phyloP scores from a whole-genome alignment of 2,113 vertebrate species.

The Cygnus buccinator region DNA sequence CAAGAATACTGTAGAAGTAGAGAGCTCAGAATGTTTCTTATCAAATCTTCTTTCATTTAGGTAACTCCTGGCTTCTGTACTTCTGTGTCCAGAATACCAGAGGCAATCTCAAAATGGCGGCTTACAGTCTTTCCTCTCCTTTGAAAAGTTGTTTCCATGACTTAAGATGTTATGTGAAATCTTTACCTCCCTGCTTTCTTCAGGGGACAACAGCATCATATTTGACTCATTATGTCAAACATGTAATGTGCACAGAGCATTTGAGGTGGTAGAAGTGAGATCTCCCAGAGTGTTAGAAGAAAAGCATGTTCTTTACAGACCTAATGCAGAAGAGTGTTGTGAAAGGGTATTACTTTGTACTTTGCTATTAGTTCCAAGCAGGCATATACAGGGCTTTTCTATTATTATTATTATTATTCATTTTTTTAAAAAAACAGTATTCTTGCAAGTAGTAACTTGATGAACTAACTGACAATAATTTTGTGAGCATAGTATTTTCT shows the following conservation, averaged over 20 bases:
- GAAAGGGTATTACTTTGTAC: not conserved
- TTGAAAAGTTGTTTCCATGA: not conserved
- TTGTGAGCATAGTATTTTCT: not conserved
- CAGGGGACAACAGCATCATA: not conserved
- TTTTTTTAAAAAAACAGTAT: not conserved
- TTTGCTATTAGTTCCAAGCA: not conserved
- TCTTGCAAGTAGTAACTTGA: not conserved
- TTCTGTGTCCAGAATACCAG: not conserved
- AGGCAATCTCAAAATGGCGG: not conserved
- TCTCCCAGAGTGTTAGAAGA: slow-evolving; percentile 18
- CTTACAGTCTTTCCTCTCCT: not conserved
- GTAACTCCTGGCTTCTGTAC: not conserved
- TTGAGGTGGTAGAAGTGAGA: not conserved
- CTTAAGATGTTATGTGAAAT: slow-evolving; percentile 26
- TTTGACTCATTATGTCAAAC: slow-evolving; percentile 31
- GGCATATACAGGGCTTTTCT: not conserved
- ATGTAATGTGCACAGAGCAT: slow-evolving; percentile 26
- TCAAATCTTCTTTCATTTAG: not conserved
- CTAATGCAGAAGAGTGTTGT: slow-evolving; percentile 3
- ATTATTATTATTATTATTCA: not conserved
- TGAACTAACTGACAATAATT: not conserved
- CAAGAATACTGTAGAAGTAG: not conserved
- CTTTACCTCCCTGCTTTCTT: slow-evolving; percentile 35
- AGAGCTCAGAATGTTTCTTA: not conserved
- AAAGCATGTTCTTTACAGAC: not conserved